Conservation (phyloP, 2,113 vertebrate species). For the Carollia perspicillata region DNA sequence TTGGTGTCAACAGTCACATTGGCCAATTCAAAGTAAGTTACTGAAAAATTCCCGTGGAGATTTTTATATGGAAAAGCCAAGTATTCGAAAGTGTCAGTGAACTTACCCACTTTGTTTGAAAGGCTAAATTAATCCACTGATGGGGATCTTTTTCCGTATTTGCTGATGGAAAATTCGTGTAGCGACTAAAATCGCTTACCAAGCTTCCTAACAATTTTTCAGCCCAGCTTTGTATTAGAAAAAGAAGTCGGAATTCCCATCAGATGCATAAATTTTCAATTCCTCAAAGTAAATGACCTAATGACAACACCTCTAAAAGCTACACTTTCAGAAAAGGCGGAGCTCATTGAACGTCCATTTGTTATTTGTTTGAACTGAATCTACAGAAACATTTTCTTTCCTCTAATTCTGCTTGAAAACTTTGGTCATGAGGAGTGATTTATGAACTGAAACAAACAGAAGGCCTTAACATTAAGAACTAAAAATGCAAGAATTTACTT, state of each 20-base stretch:
- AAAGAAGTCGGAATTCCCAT: neutral
- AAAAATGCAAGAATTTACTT: neutral
- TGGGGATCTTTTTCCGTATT: neutral
- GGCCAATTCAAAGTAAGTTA: neutral
- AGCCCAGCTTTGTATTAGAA: neutral
- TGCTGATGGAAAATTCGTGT: neutral
- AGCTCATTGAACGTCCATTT: neutral
- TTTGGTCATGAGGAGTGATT: neutral
- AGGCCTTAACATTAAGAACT: neutral
- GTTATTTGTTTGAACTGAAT: conserved; percentile 1
- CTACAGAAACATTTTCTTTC: conserved; percentile 11
- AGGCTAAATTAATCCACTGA: neutral
- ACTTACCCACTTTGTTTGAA: neutral
- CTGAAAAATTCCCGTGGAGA: neutral
- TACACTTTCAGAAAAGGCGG: neutral
- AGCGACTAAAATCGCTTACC: neutral
- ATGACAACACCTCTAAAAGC: neutral
- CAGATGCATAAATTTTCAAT: neutral
- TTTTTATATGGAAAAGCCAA: neutral
- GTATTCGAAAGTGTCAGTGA: neutral
- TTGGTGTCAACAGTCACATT: neutral
- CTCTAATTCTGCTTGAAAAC: neutral
- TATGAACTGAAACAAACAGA: neutral
- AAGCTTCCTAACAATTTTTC: neutral
- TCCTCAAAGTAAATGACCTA: neutral